Evolutionary conservation across 1,140 invertebrate genomes (phyloP).

Genomic region (Bombus polaris): DNA sequence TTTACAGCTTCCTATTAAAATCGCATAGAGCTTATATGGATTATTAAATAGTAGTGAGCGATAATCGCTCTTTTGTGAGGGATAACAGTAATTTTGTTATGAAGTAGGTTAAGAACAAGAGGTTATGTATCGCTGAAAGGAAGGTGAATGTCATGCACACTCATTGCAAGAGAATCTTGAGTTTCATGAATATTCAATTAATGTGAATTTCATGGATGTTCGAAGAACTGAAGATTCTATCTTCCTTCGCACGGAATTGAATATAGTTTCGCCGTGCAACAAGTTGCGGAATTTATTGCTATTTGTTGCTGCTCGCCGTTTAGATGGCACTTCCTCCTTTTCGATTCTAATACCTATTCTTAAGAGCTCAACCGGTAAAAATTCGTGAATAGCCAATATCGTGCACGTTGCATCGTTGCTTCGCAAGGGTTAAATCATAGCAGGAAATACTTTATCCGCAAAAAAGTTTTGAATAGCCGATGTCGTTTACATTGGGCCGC

Average conservation of each 20-base stretch:
- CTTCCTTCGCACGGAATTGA: conserved; percentile 14
- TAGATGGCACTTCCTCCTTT: not conserved
- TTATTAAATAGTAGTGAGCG: too few relatives aligned
- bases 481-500: too few relatives aligned
- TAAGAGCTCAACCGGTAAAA: not conserved
- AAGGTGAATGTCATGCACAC: not conserved
- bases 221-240: conserved; percentile 19
- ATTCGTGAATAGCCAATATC: not conserved
- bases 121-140: not conserved
- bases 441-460: too few relatives aligned
- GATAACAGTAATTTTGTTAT: not conserved
- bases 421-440: not conserved
- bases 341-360: not conserved
- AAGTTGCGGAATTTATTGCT: conserved; percentile 14
- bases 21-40: too few relatives aligned
- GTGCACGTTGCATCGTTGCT: not conserved
- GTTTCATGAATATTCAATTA: conserved; percentile 34
- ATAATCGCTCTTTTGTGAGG: not conserved
- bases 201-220: conserved; percentile 34
- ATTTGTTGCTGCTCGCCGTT: not conserved
- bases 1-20: too few relatives aligned
- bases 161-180: conserved; percentile 1
- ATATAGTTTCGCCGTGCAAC: conserved; percentile 3
- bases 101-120: not conserved
- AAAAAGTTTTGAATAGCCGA: too few relatives aligned